Conservation (phyloP, 2,797 vertebrate genomes). For the Chrysocyon brachyurus region DNA sequence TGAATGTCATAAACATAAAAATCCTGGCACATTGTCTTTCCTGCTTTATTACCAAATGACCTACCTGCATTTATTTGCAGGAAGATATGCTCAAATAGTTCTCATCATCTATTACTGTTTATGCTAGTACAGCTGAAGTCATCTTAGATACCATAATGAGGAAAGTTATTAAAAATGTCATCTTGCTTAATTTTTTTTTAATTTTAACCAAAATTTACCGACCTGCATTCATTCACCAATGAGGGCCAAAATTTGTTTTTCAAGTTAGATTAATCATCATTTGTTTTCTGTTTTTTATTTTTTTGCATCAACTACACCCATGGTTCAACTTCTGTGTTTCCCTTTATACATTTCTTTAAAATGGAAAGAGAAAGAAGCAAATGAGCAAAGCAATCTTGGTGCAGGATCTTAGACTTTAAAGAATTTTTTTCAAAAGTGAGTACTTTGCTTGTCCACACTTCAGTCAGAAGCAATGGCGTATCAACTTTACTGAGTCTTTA, state of each 20-base stretch:
- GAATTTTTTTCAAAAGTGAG: neutral
- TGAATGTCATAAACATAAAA: neutral
- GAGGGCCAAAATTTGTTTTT: fast-evolving
- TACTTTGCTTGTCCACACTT: neutral
- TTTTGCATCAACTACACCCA: too few species aligned
- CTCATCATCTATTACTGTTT: neutral
- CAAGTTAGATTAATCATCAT: neutral
- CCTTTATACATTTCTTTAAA: neutral
- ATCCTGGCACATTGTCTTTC: neutral
- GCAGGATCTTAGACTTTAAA: neutral
- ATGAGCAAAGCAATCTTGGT: neutral
- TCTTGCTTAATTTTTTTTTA: neutral
- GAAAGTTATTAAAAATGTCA: neutral
- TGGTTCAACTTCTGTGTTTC: neutral
- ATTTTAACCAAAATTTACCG: neutral
- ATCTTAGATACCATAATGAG: neutral
- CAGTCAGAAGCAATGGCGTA: neutral
- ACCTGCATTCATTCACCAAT: neutral
- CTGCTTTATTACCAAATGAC: neutral
- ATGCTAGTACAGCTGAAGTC: neutral
- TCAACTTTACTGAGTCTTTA: neutral
- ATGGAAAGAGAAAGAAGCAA: neutral
- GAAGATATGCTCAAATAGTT: neutral
- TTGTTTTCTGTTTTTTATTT: neutral
- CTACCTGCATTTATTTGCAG: neutral